Evolutionary conservation across 2,113 vertebrate genomes (phyloP), one percentile per base, ranked within the genome.

Genomic region (Macquaria ambigua): DNA sequence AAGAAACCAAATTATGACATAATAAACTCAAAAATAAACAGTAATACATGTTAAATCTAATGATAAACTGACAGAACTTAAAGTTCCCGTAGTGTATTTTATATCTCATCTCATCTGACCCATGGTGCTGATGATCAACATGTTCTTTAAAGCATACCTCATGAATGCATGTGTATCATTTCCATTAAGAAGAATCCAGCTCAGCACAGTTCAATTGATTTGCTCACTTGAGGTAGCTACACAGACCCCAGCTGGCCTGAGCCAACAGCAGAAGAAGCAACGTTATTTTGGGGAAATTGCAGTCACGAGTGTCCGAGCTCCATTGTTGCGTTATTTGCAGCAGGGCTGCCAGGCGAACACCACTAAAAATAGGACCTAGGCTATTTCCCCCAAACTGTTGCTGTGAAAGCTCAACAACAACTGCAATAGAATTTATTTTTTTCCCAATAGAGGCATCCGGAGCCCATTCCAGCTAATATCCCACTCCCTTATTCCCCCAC

Each of bases 211-310:
- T 72, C 28, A 15, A 50, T 23, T 56, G 66, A 83, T 71, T n/a
- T 1, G n/a, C 21, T 70, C 78, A 59, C 15, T 15, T 48, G 59
- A 81, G 18, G 31, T 62, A 73, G 69, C 28, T 10, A 3, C 70
- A 39, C 23, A 74, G 82, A 78, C 34, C 77, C 63, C 74, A 86
- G 74, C 81, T 84, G 70, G 11, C 56, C 0, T 41, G 8, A 79
- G 74, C 59, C 55, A 55, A 76, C 61, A 70, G 79, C 77, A 81
- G 56, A 72, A 81, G 82, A 23, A 88, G 52, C 62, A 34, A 52
- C 21, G 11, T 79, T 87, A 83, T 85, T 87, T 75, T 75, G 75
- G 81, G 81, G 76, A 61, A 43, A 64, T 59, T 71, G 59, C 25
- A 4, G 8, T 85, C 76, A 81, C 62, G 5, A 34, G 34, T 79